Evolutionary conservation across 2,113 vertebrate species (phyloP).

Genomic region (Oncorhynchus mykiss): DNA sequence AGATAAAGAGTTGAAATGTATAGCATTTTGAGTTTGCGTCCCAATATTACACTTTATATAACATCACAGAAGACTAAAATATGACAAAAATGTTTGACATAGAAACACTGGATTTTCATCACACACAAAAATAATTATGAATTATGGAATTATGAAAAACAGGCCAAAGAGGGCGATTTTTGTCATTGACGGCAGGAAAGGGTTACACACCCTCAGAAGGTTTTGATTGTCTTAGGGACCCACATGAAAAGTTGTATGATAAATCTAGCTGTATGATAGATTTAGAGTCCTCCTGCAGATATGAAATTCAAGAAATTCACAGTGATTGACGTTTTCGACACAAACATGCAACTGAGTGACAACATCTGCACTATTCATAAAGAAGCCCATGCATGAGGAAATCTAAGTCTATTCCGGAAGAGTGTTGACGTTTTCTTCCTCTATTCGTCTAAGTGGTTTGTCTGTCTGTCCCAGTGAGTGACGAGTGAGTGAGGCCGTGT

Average conservation of each 20-base stretch:
- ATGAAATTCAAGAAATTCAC: constrained; percentile 4
- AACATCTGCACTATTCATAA: neutral
- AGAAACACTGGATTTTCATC: too few species aligned
- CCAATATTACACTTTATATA: too few species aligned
- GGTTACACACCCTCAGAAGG: neutral
- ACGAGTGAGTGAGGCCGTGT: neutral
- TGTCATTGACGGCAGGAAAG: neutral
- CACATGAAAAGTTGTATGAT: neutral
- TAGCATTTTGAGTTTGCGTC: neutral
- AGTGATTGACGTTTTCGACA: constrained; percentile 30
- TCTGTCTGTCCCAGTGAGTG: neutral
- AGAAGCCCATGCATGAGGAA: neutral
- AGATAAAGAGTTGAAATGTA: too few species aligned
- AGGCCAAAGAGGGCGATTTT: too few species aligned
- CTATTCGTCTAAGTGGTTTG: neutral
- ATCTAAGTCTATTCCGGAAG: neutral
- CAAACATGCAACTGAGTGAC: too few species aligned
- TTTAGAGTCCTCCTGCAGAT: neutral
- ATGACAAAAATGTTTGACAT: too few species aligned
- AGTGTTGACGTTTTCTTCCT: too few species aligned
- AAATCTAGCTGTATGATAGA: neutral
- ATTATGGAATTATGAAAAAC: too few species aligned
- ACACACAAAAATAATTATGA: too few species aligned
- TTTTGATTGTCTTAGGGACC: neutral
- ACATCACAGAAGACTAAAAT: too few species aligned